A percentile compares a stretch with the other conserved stretches of the same genome.
Evolutionary conservation across 2,888 invertebrate genomes (phyloP).

Genomic region (Volucella bombylans): DNA sequence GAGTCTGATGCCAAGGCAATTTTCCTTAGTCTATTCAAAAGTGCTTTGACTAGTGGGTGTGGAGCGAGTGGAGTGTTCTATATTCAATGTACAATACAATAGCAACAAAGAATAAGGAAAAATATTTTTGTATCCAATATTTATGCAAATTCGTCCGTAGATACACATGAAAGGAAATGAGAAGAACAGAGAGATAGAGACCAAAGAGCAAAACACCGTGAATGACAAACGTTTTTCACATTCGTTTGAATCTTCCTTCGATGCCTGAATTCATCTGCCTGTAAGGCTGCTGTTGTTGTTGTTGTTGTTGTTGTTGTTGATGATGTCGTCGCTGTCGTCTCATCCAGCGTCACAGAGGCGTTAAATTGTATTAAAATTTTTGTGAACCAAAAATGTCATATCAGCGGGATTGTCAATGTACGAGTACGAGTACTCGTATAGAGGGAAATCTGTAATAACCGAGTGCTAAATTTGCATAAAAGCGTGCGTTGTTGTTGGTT

Average conservation of each 20-base stretch:
- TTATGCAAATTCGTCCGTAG: constrained; percentile 66
- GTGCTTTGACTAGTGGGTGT: constrained; percentile 4
- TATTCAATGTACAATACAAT: neutral
- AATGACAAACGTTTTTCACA: constrained; percentile 69
- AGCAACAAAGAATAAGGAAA: neutral
- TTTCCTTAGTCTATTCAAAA: constrained; percentile 54
- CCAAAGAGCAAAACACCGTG: neutral
- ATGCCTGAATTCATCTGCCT: constrained; percentile 43
- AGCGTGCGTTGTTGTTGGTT: constrained; percentile 9
- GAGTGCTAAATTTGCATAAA: constrained; percentile 69
- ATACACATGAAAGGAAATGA: constrained; percentile 48
- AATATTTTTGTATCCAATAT: constrained; percentile 61
- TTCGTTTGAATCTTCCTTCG: constrained; percentile 57
- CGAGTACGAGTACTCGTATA: constrained; percentile 1
- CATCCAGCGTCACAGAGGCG: constrained; percentile 62
- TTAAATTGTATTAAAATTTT: constrained; percentile 72
- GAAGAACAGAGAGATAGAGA: neutral
- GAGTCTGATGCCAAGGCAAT: constrained; percentile 52
- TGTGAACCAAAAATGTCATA: constrained; percentile 67
- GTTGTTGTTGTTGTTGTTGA: too few species aligned
- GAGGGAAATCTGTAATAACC: constrained; percentile 44
- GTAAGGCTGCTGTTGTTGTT: neutral
- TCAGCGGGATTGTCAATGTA: constrained; percentile 59
- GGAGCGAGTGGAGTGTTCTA: neutral
- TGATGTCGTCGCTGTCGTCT: neutral